These are phyloP conservation scores for Punctoribates punctum DNA, from an alignment of 2,888 invertebrate species.

Conservation along the genomic window DNA sequence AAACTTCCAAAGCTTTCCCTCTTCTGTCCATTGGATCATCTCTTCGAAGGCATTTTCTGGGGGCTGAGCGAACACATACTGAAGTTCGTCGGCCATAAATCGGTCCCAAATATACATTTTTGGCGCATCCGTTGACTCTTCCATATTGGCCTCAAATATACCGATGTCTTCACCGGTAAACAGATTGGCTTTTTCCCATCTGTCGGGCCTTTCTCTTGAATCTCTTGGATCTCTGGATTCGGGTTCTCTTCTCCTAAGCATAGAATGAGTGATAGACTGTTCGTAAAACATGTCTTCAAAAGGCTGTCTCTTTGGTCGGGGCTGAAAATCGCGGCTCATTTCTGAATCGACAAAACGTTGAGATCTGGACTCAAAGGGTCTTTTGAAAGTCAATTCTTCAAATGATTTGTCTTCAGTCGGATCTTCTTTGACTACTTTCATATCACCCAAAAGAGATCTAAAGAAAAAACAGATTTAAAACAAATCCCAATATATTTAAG, in stretches of 20 bases:
- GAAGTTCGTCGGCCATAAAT: slow-evolving; percentile 65
- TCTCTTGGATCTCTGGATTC: neutral
- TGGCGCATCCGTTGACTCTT: slow-evolving; percentile 35
- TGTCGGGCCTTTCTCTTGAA: neutral
- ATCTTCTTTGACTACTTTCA: slow-evolving; percentile 6
- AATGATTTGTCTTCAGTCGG: neutral
- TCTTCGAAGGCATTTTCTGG: slow-evolving; percentile 88
- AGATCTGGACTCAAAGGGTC: too few relatives aligned
- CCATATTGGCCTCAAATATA: slow-evolving; percentile 38
- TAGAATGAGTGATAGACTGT: too few relatives aligned
- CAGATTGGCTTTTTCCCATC: neutral
- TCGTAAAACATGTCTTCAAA: too few relatives aligned
- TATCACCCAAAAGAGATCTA: slow-evolving; percentile 24
- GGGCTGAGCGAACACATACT: slow-evolving; percentile 65
- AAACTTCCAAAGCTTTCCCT: slow-evolving; percentile 92
- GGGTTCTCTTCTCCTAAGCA: neutral
- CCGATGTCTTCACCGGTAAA: slow-evolving; percentile 30
- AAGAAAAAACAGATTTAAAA: neutral
- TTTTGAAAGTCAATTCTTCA: neutral
- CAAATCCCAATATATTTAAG: neutral
- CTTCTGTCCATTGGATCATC: slow-evolving; percentile 86
- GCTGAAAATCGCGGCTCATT: too few relatives aligned
- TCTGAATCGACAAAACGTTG: too few relatives aligned
- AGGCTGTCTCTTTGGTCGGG: too few relatives aligned
- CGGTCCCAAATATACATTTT: slow-evolving; percentile 65